Percentiles rank a stretch among this genome's conserved stretches.
Evolutionary conservation across 2,888 invertebrate species (phyloP).

Genomic region (Rotaria macrura): DNA sequence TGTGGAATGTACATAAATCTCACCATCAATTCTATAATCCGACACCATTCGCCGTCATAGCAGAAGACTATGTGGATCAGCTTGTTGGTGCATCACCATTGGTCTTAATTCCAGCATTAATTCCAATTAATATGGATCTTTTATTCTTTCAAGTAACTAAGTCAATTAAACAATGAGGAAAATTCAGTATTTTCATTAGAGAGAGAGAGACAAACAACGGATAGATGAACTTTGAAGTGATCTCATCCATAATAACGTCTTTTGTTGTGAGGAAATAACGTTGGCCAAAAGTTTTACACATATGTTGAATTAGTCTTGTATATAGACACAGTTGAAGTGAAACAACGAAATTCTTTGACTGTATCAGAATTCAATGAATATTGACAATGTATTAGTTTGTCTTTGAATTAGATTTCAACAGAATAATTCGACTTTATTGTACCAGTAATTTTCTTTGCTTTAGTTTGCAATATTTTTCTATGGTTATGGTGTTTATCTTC

Average conservation of each 20-base stretch:
- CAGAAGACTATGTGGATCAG: neutral
- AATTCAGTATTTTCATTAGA: too few species aligned
- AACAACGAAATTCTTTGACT: too few species aligned
- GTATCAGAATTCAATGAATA: too few species aligned
- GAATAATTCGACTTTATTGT: neutral
- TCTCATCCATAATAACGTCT: too few species aligned
- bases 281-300: too few species aligned
- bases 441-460: neutral
- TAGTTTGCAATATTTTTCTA: slow-evolving; percentile 13
- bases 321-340: too few species aligned
- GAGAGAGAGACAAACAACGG: too few species aligned
- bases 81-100: neutral
- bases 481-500: slow-evolving; percentile 9
- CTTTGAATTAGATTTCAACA: neutral
- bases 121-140: slow-evolving; percentile 7
- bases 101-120: neutral
- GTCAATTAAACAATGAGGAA: too few species aligned
- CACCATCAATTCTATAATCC: slow-evolving; percentile 11
- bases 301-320: too few species aligned
- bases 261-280: too few species aligned
- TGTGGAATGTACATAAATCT: neutral
- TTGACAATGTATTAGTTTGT: too few species aligned
- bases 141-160: neutral
- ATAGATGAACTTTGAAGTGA: too few species aligned
- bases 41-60: neutral